Evolutionary conservation across 2,113 vertebrate species (phyloP), one percentile per base, ranked within the genome.

Genomic region (Oreochromis spilurus): DNA sequence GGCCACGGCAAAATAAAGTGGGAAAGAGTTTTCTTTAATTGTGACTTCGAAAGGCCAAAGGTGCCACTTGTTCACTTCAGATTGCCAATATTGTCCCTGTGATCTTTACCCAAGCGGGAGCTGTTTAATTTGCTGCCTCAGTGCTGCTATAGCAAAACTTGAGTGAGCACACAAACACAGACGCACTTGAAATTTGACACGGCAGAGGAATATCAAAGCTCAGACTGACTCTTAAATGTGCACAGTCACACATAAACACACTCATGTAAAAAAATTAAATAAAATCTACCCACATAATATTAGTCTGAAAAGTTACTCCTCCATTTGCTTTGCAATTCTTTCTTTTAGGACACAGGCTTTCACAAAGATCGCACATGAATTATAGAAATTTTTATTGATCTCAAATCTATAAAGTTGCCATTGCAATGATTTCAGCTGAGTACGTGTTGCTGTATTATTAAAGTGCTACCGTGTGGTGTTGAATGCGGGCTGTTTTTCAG

Each of bases 41-140:
- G 57, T 88, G 84, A 79, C 65, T 89, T 72, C 48, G 21, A 88
- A 87, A 85, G 87, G 86, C 83, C 81, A 88, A 70, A 53, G 72
- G 70, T 88, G 84, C 60, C 50, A 38, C 45, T 84, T 85, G 85
- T 90, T 92, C 86, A 80, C 79, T 89, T 82, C 75, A 86, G 83
- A 88, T 70, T 92, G 86, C 83, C 79, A 84, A 75, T 89, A 70
- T 67, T 81, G 70, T 85, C 80, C 53, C 34, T 92, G 86, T 88
- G 90, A 93, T 93, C 84, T 88, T 91, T 81, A 91, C 83, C 88
- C 62, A 86, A 86, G 72, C 2, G 29, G 40, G 77, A 55, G 82
- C 50, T 90, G 90, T 84, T 92, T 91, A 65, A 89, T 90, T 92
- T 89, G 79, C 79, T 87, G 84, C 86, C 80, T 88, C 82, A 70